Percentiles rank a stretch among this genome's conserved stretches.
Evolutionary conservation across 2,113 vertebrate species (phyloP).

Genomic region (Tor tambroides): DNA sequence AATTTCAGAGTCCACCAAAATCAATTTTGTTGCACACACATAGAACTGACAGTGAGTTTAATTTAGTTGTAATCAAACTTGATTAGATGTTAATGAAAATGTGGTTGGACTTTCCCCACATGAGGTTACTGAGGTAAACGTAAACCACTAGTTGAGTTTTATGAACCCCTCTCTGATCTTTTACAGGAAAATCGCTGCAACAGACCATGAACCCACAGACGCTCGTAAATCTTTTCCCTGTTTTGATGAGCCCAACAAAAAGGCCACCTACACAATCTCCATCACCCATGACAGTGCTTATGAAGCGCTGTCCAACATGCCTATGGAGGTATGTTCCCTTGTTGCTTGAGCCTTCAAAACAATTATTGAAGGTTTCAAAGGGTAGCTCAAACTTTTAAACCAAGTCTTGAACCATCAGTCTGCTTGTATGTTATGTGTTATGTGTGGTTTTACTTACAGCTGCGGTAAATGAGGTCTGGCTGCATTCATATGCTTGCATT

Average conservation of each 20-base stretch:
- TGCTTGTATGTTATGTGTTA: neutral
- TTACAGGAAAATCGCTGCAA: slow-evolving; percentile 93
- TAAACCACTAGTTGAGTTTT: slow-evolving; percentile 54
- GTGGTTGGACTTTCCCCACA: slow-evolving; percentile 18
- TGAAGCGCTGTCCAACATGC: slow-evolving; percentile 91
- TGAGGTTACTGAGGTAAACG: slow-evolving; percentile 22
- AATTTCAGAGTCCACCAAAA: neutral
- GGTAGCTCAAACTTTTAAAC: neutral
- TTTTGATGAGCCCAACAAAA: slow-evolving; percentile 98
- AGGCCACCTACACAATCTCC: slow-evolving; percentile 89
- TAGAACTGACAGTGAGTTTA: neutral
- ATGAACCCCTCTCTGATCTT: no score
- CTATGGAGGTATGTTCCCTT: slow-evolving; percentile 75
- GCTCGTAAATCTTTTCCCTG: slow-evolving; percentile 97
- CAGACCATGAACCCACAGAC: slow-evolving; percentile 97
- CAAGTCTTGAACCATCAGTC: neutral
- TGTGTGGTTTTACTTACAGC: neutral
- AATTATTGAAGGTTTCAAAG: neutral
- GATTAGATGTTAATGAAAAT: slow-evolving; percentile 29
- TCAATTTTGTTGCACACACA: neutral
- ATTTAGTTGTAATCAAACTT: slow-evolving; percentile 41
- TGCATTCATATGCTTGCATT: no score
- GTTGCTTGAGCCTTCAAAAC: neutral
- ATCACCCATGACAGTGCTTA: slow-evolving; percentile 79
- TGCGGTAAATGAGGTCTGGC: neutral